These are phyloP conservation scores for Sisyra nigra DNA, from an alignment of 2,888 invertebrate species.

Conservation along the genomic window DNA sequence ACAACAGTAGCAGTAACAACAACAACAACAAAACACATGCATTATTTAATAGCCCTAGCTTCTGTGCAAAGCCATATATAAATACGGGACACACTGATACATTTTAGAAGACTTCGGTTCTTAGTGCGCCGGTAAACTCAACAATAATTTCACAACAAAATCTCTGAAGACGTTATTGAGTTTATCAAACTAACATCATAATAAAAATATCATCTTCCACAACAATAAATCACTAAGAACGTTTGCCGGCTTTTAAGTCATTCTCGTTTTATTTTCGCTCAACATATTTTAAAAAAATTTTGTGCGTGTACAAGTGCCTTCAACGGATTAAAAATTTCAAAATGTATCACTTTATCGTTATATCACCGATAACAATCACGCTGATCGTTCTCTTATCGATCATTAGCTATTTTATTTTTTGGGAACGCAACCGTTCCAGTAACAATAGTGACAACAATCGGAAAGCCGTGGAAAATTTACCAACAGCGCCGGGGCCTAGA, in stretches of 20 bases:
- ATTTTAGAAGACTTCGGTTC: conserved; percentile 7
- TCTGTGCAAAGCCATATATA: conserved; percentile 2
- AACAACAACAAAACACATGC: no score
- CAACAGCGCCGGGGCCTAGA: conserved; percentile 33
- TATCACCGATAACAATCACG: conserved; percentile 6
- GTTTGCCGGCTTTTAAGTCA: neutral
- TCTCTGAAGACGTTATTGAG: neutral
- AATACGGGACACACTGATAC: neutral
- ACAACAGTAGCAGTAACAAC: no score
- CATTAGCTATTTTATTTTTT: conserved; percentile 4
- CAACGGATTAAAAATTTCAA: neutral
- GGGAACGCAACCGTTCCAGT: neutral
- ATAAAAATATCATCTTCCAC: neutral
- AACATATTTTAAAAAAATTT: neutral
- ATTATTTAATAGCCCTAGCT: no score
- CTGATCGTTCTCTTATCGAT: conserved; percentile 1
- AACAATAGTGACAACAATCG: neutral
- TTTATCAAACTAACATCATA: neutral
- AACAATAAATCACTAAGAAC: neutral
- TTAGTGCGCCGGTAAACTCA: neutral
- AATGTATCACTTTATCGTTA: conserved; percentile 6
- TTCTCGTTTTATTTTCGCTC: neutral
- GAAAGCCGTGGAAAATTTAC: conserved; percentile 12
- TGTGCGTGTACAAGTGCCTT: no score
- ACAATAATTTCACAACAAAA: neutral